Evolutionary conservation across 2,797 vertebrate species (phyloP).

Genomic region (Coregonus suidteri): DNA sequence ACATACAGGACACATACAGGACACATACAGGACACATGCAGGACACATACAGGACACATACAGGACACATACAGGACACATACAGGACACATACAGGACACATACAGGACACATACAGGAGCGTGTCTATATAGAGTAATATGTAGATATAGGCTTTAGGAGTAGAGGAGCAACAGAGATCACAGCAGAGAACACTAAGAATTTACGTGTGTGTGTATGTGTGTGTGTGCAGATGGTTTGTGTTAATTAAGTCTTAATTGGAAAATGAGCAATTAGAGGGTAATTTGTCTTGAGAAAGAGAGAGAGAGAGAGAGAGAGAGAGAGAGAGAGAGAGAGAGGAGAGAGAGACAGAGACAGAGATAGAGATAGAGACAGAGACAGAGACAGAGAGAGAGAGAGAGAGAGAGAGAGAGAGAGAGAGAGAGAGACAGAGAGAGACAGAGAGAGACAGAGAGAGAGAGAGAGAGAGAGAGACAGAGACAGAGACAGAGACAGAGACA

Average conservation of each 20-base stretch:
- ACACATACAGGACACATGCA: no score
- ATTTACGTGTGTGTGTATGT: slow-evolving; percentile 15
- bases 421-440: slow-evolving; percentile 3
- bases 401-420: slow-evolving; percentile 23
- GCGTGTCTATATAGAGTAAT: no score
- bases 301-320: neutral
- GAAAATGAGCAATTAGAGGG: slow-evolving; percentile 76
- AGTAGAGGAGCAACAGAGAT: neutral
- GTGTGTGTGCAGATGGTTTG: slow-evolving; percentile 70
- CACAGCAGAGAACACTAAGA: neutral
- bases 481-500: slow-evolving; percentile 3
- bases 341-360: neutral
- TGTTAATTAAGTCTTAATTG: slow-evolving; percentile 76
- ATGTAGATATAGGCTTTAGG: no score
- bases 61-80: no score
- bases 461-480: slow-evolving; percentile 48
- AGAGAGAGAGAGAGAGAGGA: slow-evolving; percentile 10
- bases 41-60: no score
- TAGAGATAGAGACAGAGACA: neutral
- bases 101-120: no score
- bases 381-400: slow-evolving; percentile 45
- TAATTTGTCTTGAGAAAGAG: slow-evolving; percentile 68
- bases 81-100: no score
- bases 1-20: no score
- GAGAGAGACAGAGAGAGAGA: slow-evolving; percentile 10